Evolutionary conservation across 2,888 invertebrate genomes (phyloP).

Genomic region (Neocrepidodera transversa): DNA sequence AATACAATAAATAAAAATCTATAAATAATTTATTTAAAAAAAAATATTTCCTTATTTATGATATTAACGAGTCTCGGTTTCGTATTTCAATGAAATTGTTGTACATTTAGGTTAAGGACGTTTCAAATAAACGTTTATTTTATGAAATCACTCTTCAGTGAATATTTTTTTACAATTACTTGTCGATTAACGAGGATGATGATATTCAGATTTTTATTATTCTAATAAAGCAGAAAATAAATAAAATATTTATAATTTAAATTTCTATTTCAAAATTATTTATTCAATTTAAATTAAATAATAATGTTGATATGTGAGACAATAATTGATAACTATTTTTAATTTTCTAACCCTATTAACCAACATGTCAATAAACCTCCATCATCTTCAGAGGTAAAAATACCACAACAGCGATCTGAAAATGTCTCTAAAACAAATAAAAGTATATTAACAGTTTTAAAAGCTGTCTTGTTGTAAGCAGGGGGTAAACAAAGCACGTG

Average conservation of each 20-base stretch:
- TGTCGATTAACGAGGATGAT: neutral
- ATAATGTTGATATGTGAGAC: too few relatives aligned
- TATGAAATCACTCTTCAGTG: conserved; percentile 18
- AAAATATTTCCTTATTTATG: conserved; percentile 39
- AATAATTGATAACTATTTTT: too few relatives aligned
- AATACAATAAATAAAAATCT: conserved; percentile 27
- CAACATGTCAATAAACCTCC: too few relatives aligned
- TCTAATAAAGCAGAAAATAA: too few relatives aligned
- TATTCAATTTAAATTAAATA: too few relatives aligned
- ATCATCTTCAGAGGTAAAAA: too few relatives aligned
- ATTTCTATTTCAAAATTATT: too few relatives aligned
- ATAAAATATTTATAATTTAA: too few relatives aligned
- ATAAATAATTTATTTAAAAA: too few relatives aligned
- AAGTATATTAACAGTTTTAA: neutral
- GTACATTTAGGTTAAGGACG: conserved; percentile 46
- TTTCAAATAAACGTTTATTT: conserved; percentile 31
- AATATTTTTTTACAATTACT: conserved; percentile 12
- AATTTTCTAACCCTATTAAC: too few relatives aligned
- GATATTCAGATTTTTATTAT: too few relatives aligned
- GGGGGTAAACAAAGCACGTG: conserved; percentile 18
- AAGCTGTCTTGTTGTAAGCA: conserved; percentile 6
- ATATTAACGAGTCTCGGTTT: conserved; percentile 22
- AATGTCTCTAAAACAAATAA: conserved; percentile 11
- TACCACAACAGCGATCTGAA: neutral
- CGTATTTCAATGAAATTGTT: conserved; percentile 43